Conservation (phyloP, 1,140 invertebrate species). For the Papilio polyxenes region DNA sequence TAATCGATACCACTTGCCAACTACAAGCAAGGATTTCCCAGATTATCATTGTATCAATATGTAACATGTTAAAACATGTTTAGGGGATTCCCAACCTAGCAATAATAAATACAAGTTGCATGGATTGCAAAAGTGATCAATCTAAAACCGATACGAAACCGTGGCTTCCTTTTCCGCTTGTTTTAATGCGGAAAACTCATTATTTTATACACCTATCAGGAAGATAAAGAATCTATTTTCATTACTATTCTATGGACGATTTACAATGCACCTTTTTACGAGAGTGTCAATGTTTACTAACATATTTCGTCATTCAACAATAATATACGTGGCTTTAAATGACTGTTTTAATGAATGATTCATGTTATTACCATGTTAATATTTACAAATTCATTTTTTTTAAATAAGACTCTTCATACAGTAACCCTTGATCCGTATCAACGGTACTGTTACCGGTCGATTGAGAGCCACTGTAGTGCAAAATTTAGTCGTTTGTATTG, state of each 20-base stretch:
- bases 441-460: no score
- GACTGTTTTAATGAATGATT: slow-evolving; percentile 6
- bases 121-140: neutral
- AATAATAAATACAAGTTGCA: neutral
- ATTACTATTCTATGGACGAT: neutral
- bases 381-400: neutral
- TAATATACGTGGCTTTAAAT: neutral
- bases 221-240: neutral
- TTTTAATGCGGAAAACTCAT: slow-evolving; percentile 12
- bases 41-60: neutral
- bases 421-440: neutral
- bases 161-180: neutral
- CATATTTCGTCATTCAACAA: neutral
- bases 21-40: neutral
- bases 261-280: neutral
- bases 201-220: neutral
- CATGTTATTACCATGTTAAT: neutral
- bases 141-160: neutral
- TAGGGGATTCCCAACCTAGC: neutral
- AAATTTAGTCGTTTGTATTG: neutral
- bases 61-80: neutral
- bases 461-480: neutral
- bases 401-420: neutral
- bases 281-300: neutral
- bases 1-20: neutral